Percentiles rank a stretch among this genome's conserved stretches.
Evolutionary conservation across 53 echinoderm and acorn worm species (phyloP).

Genomic region (Astropecten irregularis): DNA sequence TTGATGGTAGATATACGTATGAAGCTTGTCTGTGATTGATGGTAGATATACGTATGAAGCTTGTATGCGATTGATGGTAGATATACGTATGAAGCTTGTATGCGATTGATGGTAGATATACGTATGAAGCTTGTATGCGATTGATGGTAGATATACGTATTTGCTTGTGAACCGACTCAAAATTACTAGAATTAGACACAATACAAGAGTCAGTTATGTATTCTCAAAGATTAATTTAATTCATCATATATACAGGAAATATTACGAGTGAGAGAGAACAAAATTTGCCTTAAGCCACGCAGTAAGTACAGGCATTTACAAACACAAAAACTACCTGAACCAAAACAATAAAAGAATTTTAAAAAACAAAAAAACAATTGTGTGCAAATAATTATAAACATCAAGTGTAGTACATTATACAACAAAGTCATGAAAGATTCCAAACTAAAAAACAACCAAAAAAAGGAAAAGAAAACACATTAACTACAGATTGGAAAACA

Average conservation of each 20-base stretch:
- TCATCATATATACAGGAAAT: constrained; percentile 59
- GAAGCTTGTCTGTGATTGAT: no score
- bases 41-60: no score
- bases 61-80: no score
- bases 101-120: no score
- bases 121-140: no score
- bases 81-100: no score
- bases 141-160: no score
- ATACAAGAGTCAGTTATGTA: constrained; percentile 2
- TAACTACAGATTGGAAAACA: constrained; percentile 3
- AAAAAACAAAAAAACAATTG: not conserved
- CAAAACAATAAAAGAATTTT: not conserved
- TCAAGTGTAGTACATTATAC: constrained; percentile 41
- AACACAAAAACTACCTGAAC: constrained; percentile 6
- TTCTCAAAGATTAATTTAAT: constrained; percentile 61
- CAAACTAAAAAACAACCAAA: not conserved
- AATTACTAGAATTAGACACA: no score
- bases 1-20: no score
- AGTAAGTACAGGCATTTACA: constrained; percentile 54
- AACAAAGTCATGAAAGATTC: constrained; percentile 24
- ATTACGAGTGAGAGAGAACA: constrained; percentile 19
- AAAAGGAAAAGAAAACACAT: not conserved
- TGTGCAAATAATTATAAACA: constrained; percentile 41
- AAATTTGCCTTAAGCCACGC: constrained; percentile 28
- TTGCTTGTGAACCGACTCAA: no score